Evolutionary conservation across 2,113 vertebrate genomes (phyloP).

Genomic region (Muntiacus reevesi): DNA sequence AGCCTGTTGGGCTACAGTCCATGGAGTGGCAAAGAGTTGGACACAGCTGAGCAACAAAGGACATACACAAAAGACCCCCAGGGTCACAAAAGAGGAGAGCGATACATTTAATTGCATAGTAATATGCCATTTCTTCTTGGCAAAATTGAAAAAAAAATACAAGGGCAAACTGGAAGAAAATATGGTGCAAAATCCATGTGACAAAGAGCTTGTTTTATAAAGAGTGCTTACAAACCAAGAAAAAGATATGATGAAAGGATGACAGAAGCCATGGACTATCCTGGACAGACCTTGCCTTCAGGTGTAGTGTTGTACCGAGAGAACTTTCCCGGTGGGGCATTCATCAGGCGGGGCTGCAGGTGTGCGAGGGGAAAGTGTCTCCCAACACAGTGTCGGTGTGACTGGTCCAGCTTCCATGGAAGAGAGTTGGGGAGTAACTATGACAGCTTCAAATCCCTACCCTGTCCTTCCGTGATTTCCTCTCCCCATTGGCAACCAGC

Average conservation of each 20-base stretch:
- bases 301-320: not conserved
- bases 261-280: not conserved
- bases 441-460: not conserved
- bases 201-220: not conserved
- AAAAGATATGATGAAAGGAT: not conserved
- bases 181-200: not conserved
- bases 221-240: not conserved
- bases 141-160: not conserved
- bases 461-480: not conserved
- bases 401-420: not conserved
- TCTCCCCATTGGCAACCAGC: not conserved
- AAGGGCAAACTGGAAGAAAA: not conserved
- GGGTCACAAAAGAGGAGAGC: not conserved
- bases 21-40: not conserved
- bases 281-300: not conserved
- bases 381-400: not conserved
- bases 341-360: not conserved
- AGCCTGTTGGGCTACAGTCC: not conserved
- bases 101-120: conserved; percentile 7
- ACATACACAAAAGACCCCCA: not conserved
- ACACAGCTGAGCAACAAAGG: not conserved
- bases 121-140: not conserved
- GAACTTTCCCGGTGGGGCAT: not conserved
- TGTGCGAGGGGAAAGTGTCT: not conserved
- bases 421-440: not conserved